Evolutionary conservation across 2,888 invertebrate genomes (phyloP), one percentile per base, ranked within the genome.

Genomic region (Watsonalla cultraria): DNA sequence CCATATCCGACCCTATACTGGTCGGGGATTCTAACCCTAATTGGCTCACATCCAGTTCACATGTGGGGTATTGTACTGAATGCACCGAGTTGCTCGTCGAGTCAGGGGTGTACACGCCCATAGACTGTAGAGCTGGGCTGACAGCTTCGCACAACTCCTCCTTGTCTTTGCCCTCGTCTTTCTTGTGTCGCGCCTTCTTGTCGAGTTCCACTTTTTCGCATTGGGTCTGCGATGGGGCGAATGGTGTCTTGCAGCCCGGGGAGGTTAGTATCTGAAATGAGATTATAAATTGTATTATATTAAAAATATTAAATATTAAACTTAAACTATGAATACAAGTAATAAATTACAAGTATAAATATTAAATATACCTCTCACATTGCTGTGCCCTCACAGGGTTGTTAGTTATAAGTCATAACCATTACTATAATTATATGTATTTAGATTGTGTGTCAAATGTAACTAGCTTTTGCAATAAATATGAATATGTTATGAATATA

Each of bases 1-100:
- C 94, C 84, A 97, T 92, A 78, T 97, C 97, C 49, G 95, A 96
- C 0, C 96, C 95, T 64, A 97, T 96, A 46, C 96, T 96, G 0
- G 96, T 95, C 0, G 98, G 97, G 0, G 97, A 97, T 78, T 97
- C 97, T 60, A 98, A 86, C 0, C 96, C 96, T 55, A 97, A 82
- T 74, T 96, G 96, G 55, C 94, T 94, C 0, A 96, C 96, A 78
- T 96, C 97, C 57, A 97, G 82, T 66, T 97, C 96, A 68, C 96
- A 96, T 54, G 95, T 95, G 0, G 93, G 92, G 70, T 96, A 96
- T 66, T 94, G 93, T 65, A 97, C 92, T 52, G 96, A 94, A 61
- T 96, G 95, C 7, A 96, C 95, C 0, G 95, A 95, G 76, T 96
- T 96, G 45, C 95, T 94, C 0, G 96, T 95, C 0, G 96, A 95